Evolutionary conservation across 2,888 invertebrate genomes (phyloP), one percentile per base, ranked within the genome.

Genomic region (Tricholauxania praeusta): DNA sequence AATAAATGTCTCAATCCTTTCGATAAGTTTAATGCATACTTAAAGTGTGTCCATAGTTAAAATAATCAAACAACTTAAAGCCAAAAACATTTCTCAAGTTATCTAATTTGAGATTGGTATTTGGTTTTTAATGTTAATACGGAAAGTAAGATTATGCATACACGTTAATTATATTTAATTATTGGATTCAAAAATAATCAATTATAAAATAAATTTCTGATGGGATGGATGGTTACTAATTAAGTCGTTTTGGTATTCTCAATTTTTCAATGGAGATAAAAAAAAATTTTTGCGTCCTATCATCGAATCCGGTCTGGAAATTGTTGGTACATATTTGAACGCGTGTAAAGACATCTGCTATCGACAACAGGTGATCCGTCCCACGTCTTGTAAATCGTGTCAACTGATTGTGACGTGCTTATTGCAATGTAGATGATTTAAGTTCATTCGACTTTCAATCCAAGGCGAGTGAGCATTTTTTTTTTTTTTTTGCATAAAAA

Each of bases 361-460:
- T 6, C 52, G 52, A 15, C 52, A 15, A 5, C 59, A 57, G 63
- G 63, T 59, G 47, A 63, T 32, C 39, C 47, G 51, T n/a, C n/a
- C n/a, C n/a, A n/a, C n/a, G n/a, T 10, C 49, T 57, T 65, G 5
- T 63, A 72, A 70, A 73, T 17, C 28, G 48, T 66, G 70, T 48
- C 64, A 47, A 53, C 22, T 53, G 14, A 62, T 59, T 64, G 48
- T 62, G 28, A 3, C 28, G 28, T 28, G 3, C 28, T 3, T 28
- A 28, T 28, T 63, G 49, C 62, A 67, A 59, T 72, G 66, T 3
- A 28, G 28, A 28, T 28, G 71, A 73, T 70, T 73, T 62, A 76
- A 65, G 65, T 59, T 14, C 53, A 53, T 53, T 53, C 19, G 28
- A 28, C 2, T 28, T 28, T 3, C 28, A 28, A 28, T 28, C 28